Evolutionary conservation across 2,888 invertebrate genomes (phyloP).

Genomic region (Dyspetes luteomarginatus): DNA sequence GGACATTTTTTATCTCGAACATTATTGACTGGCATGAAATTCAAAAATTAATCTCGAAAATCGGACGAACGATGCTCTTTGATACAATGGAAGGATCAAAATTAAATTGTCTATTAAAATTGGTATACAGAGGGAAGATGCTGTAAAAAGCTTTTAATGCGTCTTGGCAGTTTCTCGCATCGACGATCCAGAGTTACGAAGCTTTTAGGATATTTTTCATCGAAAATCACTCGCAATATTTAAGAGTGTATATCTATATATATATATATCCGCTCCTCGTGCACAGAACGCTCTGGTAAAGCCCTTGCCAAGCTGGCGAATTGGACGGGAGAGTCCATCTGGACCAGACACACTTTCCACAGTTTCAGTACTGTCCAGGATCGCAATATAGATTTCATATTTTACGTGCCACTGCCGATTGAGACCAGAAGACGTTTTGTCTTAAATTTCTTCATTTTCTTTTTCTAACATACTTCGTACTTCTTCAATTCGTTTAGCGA

Average conservation of each 20-base stretch:
- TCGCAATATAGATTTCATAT: conserved; percentile 74
- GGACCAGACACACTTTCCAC: conserved; percentile 46
- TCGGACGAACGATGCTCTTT: not conserved
- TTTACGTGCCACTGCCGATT: conserved; percentile 71
- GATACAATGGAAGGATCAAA: not conserved
- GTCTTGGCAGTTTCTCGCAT: not conserved
- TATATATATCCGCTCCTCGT: too few relatives aligned
- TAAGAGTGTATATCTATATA: not conserved
- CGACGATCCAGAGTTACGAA: conserved; percentile 24
- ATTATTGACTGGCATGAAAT: too few relatives aligned
- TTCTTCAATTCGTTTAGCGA: not conserved
- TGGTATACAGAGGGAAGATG: conserved; percentile 1
- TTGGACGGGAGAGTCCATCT: conserved; percentile 52
- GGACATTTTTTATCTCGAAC: not conserved
- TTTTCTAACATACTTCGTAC: conserved; percentile 3
- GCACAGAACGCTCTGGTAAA: not conserved
- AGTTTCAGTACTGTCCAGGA: conserved; percentile 26
- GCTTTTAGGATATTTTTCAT: conserved; percentile 26
- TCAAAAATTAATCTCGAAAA: not conserved
- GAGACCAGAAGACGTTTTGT: conserved; percentile 63
- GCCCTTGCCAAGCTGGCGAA: conserved; percentile 18
- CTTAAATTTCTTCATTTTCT: conserved; percentile 62
- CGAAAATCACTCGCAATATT: conserved; percentile 10
- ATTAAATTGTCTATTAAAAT: conserved; percentile 37
- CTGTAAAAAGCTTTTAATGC: conserved; percentile 22